These are phyloP conservation scores for Amyelois transitella DNA, from an alignment of 1,140 invertebrate genomes.

Conservation along the genomic window DNA sequence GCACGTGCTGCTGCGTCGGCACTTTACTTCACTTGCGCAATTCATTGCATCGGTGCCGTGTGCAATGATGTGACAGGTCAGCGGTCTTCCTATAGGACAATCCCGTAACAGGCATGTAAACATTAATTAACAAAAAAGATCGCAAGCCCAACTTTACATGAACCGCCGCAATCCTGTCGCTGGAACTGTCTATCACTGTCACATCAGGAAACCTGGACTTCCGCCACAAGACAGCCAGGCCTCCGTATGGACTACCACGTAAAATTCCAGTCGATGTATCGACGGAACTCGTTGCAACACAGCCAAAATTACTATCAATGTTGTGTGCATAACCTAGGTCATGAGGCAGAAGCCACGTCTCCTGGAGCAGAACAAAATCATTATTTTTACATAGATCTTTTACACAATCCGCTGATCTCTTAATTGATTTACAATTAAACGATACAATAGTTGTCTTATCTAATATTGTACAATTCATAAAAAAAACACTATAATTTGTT, in stretches of 20 bases:
- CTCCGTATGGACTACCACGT: conserved; percentile 3
- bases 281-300: neutral
- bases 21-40: too few relatives aligned
- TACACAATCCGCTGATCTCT: conserved; percentile 1
- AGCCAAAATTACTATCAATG: conserved; percentile 6
- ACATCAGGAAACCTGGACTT: conserved; percentile 3
- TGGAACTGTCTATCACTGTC: neutral
- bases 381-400: conserved; percentile 1
- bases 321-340: neutral
- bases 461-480: conserved; percentile 3
- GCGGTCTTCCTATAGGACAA: too few relatives aligned
- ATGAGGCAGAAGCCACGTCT: conserved; percentile 8
- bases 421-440: conserved; percentile 7
- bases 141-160: neutral
- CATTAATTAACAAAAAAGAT: neutral
- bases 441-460: neutral
- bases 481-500: too few relatives aligned
- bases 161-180: neutral
- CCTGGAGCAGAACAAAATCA: conserved; percentile 5
- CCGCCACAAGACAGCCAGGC: conserved; percentile 7
- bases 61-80: too few relatives aligned
- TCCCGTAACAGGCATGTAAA: neutral
- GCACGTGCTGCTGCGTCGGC: too few relatives aligned
- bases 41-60: too few relatives aligned
- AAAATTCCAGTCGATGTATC: neutral